These are phyloP conservation scores for Merops nubicus DNA, from an alignment of 2,113 vertebrate genomes.

Conservation along the genomic window DNA sequence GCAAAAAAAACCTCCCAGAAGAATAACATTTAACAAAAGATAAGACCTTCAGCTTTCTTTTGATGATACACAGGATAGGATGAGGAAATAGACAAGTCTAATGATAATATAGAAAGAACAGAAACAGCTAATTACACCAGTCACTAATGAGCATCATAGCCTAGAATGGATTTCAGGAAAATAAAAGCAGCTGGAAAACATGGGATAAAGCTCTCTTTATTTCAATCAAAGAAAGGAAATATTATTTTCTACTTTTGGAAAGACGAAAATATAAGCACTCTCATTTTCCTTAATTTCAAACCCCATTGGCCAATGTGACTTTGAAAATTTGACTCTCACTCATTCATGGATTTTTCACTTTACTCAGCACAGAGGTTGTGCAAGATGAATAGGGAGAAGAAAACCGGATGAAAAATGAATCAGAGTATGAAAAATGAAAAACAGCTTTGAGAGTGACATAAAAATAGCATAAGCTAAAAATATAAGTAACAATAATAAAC, in stretches of 20 bases:
- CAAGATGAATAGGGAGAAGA: constrained; percentile 1
- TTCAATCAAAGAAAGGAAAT: not conserved
- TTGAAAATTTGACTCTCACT: constrained; percentile 35
- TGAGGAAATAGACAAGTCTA: not conserved
- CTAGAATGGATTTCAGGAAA: not conserved
- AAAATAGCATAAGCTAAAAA: constrained; percentile 10
- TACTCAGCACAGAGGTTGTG: not conserved
- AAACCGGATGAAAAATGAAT: constrained; percentile 39
- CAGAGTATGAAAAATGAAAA: constrained; percentile 1
- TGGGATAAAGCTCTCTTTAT: not conserved
- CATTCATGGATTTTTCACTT: constrained; percentile 19
- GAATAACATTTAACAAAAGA: constrained; percentile 18
- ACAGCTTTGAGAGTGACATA: not conserved
- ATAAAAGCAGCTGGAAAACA: constrained; percentile 2
- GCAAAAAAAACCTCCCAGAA: not conserved
- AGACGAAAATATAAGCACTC: not conserved
- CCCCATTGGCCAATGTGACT: constrained; percentile 2
- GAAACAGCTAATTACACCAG: not conserved
- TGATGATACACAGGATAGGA: not conserved
- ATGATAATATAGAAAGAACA: not conserved
- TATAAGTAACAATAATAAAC: not conserved
- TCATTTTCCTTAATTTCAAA: constrained; percentile 43
- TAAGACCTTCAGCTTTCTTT: constrained; percentile 39
- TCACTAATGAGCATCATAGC: not conserved
- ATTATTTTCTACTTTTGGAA: not conserved